Base-by-base conservation (phyloP, 2,888 invertebrate genomes). In the Drosophila rubida region DNA sequence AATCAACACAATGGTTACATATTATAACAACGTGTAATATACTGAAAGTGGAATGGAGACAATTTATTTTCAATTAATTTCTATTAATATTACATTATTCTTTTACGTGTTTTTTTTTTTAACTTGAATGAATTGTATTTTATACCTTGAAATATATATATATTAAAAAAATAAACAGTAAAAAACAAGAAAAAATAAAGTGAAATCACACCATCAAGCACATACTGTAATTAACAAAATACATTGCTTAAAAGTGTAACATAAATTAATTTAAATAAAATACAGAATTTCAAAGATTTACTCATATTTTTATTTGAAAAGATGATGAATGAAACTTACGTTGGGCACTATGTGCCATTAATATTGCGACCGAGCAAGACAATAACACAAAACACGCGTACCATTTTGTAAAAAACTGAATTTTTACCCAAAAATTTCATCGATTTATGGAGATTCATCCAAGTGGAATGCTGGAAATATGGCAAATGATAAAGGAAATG, bases 211-310 rank as follows among this genome's bases (percentile, higher is more conserved):
- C 35, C 45, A 67, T 66, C 60, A 75, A 73, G 55, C 65, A 80
- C 73, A 80, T 78, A 76, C 69, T 81, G 81, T 81, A 81, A 81
- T 80, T 81, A 81, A 84, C 69, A 76, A 78, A 75, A 78, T 79
- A 76, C 71, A 76, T 84, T 78, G 81, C 79, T 84, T 84, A 58
- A 69, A 77, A 84, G 69, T 81, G 81, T 84, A 79, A 81, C 84
- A 84, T 81, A 81, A 77, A 81, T 84, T 81, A 84, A 81, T 84
- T 84, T 79, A 81, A 81, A 81, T 84, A 81, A 81, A 81, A 80
- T 77, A 76, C 80, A 54, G 80, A 80, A 79, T 71, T 77, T 64
- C 74, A 72, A 54, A 69, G 66, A 37, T 37, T 37, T 14, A 32
- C n/a, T n/a, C 11, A 32, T 37, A 2, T 37, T 37, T 14, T 37